Evolutionary conservation across 2,113 vertebrate genomes (phyloP).

Genomic region (Ariopsis seemanni): DNA sequence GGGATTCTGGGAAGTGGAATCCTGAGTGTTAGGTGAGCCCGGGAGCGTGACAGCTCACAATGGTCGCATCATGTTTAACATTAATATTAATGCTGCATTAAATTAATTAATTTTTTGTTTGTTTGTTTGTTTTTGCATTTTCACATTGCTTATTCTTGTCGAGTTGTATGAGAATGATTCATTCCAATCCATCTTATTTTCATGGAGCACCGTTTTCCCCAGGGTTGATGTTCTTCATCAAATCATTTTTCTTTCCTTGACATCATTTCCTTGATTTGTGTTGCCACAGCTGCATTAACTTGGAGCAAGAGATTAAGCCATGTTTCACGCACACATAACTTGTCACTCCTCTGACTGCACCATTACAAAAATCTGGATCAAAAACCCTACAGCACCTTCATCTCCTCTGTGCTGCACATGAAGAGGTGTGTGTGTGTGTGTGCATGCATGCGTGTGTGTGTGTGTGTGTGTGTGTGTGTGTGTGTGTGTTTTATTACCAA

Average conservation of each 20-base stretch:
- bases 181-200: conserved; percentile 17
- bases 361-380: not conserved
- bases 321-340: conserved; percentile 29
- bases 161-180: not conserved
- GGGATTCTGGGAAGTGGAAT: no score
- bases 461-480: not conserved
- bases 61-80: no score
- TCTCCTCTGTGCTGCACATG: not conserved
- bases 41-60: no score
- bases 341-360: conserved; percentile 17
- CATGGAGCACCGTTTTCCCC: conserved; percentile 7
- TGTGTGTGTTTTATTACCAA: not conserved
- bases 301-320: conserved; percentile 18
- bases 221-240: conserved; percentile 27
- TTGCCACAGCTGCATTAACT: conserved; percentile 19
- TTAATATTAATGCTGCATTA: no score
- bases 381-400: not conserved
- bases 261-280: conserved; percentile 43
- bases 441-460: not conserved
- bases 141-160: no score
- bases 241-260: not conserved
- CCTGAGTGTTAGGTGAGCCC: no score
- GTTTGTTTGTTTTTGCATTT: no score
- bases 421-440: conserved; percentile 4
- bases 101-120: no score